Conservation (phyloP, 2,888 invertebrate genomes). For the Orthosia gracilis region DNA sequence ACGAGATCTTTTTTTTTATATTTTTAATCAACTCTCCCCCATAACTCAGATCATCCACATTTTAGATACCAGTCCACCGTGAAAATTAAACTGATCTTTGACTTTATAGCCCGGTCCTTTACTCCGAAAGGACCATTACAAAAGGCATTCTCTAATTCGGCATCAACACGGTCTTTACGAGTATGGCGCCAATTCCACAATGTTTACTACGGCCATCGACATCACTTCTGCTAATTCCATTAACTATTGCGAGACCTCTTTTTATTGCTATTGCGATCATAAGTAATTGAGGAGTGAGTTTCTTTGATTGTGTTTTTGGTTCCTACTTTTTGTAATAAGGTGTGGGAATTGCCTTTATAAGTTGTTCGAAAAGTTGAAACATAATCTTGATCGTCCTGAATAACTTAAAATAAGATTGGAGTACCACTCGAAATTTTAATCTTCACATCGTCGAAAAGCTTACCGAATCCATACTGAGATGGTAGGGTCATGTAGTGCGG, state of each 20-base stretch:
- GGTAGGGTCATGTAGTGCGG: too few species aligned
- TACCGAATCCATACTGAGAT: too few species aligned
- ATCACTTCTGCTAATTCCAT: constrained; percentile 67
- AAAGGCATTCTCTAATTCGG: constrained; percentile 74
- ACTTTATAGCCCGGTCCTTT: constrained; percentile 53
- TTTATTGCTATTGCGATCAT: constrained; percentile 55
- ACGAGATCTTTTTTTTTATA: not conserved
- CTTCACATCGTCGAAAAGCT: too few species aligned
- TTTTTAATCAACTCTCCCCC: constrained; percentile 4
- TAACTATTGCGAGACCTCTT: constrained; percentile 51
- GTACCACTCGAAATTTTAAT: too few species aligned
- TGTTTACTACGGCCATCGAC: constrained; percentile 71
- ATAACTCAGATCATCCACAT: constrained; percentile 5
- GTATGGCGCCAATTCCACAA: constrained; percentile 68
- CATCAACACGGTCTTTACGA: constrained; percentile 72
- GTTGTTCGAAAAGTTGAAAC: too few species aligned
- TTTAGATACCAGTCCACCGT: constrained; percentile 15
- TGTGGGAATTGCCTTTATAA: too few species aligned
- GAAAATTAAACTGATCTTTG: constrained; percentile 51
- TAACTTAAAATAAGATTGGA: too few species aligned
- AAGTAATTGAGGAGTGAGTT: constrained; percentile 41
- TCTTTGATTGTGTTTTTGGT: constrained; percentile 27
- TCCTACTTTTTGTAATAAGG: not conserved
- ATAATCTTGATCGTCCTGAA: too few species aligned
- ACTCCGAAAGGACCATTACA: constrained; percentile 51